Evolutionary conservation across 2,113 vertebrate genomes (phyloP), one percentile per base, ranked within the genome.

Genomic region (Gallinago undulata): DNA sequence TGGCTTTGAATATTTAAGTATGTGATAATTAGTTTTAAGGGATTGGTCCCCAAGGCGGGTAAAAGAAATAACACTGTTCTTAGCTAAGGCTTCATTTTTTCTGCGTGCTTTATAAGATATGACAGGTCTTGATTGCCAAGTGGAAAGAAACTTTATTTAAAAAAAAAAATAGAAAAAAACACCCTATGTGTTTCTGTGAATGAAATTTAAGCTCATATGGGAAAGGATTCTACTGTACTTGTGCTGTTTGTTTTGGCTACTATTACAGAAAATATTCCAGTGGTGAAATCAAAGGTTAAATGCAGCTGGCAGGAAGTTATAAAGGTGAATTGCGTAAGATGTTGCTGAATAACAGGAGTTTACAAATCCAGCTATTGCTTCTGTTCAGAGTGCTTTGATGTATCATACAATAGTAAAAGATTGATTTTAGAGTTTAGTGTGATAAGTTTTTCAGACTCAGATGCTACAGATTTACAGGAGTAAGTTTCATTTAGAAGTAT

Each of bases 251-350:
- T 27, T 67, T 91, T 96, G 94, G 97, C 84, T 60, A 18, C 50
- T 83, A 35, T 69, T 93, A 62, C 50, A 94, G 82, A 94, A 96
- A 96, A 95, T 89, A 66, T 94, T 95, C 84, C 91, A 85, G 51
- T 57, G 67, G 23, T 69, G 57, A 87, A 94, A 88, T 89, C 78
- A 97, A 95, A 92, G 91, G 70, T 60, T 94, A 74, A 94, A 83
- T 87, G n/a, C 59, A 97, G 95, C 48, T 31, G 59, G 19, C 93
- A 93, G 84, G 95, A 94, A 97, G 64, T 88, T 94, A 84, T 93
- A 95, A 95, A 94, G 90, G 94, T 95, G 92, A 94, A 95, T 90
- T 68, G 86, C 28, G 2, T 88, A 90, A 93, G 87, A 82, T 63
- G 43, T 81, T 67, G 70, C 81, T 84, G 93, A 95, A 96, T 92